Conservation (phyloP, 2,797 vertebrate species). For the Gadopsis bispinosus region DNA sequence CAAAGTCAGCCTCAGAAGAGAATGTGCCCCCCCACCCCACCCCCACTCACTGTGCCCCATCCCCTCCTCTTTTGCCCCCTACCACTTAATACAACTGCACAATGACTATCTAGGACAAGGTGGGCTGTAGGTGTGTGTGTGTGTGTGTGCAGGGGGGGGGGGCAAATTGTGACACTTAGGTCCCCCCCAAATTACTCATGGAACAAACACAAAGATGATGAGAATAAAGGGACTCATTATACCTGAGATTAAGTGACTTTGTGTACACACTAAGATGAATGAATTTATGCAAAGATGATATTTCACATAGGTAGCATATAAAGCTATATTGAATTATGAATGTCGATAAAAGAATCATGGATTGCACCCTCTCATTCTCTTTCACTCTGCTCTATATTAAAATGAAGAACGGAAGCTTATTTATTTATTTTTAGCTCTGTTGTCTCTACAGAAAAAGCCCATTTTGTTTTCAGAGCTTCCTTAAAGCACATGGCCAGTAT, state of each 20-base stretch:
- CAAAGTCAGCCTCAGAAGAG: constrained; percentile 86
- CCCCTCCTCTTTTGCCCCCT: constrained; percentile 79
- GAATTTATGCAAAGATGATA: constrained; percentile 76
- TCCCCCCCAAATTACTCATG: constrained; percentile 80
- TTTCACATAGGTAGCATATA: constrained; percentile 69
- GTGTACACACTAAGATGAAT: constrained; percentile 66
- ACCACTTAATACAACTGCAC: constrained; percentile 87
- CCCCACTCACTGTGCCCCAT: constrained; percentile 64
- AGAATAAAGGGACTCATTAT: constrained; percentile 82
- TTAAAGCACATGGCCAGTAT: constrained; percentile 53
- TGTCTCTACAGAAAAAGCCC: constrained; percentile 53
- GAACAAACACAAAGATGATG: constrained; percentile 84
- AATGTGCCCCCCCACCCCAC: constrained; percentile 72
- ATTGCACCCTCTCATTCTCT: constrained; percentile 47
- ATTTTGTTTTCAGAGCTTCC: constrained; percentile 63
- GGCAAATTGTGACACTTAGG: constrained; percentile 71
- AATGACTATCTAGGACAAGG: constrained; percentile 82
- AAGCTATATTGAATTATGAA: constrained; percentile 75
- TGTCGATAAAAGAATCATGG: constrained; percentile 71
- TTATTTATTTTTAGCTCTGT: constrained; percentile 37
- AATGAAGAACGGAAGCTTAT: constrained; percentile 54
- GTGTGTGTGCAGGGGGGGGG: constrained; percentile 4
- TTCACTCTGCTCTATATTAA: constrained; percentile 50
- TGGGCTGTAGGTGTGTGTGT: constrained; percentile 56
- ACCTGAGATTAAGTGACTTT: constrained; percentile 80